Evolutionary conservation across 1,140 invertebrate species (phyloP), one percentile per base, ranked within the genome.

Genomic region (Pogonomyrmex barbatus): DNA sequence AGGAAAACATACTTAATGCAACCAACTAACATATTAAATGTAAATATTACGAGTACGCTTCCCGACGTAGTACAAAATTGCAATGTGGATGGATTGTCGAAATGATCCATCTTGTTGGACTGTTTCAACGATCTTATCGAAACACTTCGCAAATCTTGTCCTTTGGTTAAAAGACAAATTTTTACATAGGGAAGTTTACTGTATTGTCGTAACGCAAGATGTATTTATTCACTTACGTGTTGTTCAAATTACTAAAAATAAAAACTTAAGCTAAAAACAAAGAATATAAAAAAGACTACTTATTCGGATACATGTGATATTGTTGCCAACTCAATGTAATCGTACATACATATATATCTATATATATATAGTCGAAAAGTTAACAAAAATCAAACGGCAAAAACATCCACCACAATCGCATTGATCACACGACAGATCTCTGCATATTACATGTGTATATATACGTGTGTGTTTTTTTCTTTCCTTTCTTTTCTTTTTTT

Each of bases 261-360:
- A 83, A 83, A 82, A 82, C 79, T 75, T 83, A 83, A 62, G 54
- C 79, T 83, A 75, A 60, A 73, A 83, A 50, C 4, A 39, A n/a
- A n/a, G 17, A 36, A 36, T 70, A 82, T 82, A 83, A 83, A 83
- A 24, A 83, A 83, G 50, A 73, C 54, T 50, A 82, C 52, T 67
- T 67, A 81, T n/a, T 17, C 39, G 6, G 2, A 76, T 47, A 42
- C 30, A 52, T 24, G 2, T 60, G 42, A 14, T 63, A n/a, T 63
- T 47, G 42, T 63, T 14, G 36, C 36, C 42, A 63, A 79, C 17
- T 30, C 17, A 52, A 68, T 30, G 45, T 33, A 81, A 81, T 79
- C 24, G 4, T 50, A 56, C 24, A n/a, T 73, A 58, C 30, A 24
- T 9, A 30, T 39, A 24, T 63, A 63, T 39, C 14, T 42, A 58